Evolutionary conservation across 2,888 invertebrate genomes (phyloP).

Genomic region (Fissipunctia ypsillon): DNA sequence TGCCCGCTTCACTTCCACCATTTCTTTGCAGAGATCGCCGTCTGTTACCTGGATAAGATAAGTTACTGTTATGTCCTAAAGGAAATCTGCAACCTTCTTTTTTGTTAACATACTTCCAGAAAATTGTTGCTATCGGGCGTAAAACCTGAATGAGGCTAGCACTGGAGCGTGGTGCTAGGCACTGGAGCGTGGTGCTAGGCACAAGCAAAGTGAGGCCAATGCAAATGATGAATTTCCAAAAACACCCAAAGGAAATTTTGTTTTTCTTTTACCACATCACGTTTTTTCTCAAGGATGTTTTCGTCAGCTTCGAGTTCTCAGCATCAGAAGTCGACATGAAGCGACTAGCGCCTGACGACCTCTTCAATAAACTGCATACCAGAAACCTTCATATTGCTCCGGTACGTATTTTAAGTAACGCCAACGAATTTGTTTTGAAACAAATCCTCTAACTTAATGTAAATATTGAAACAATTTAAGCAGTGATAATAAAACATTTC

Average conservation of each 20-base stretch:
- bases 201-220: too few species aligned
- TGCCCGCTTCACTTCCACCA: constrained; percentile 95
- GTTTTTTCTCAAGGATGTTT: not conserved
- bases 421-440: constrained; percentile 16
- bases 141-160: too few species aligned
- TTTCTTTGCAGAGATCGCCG: constrained; percentile 83
- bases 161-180: too few species aligned
- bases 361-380: constrained; percentile 1
- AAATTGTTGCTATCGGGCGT: too few species aligned
- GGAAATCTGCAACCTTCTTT: not conserved
- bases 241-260: not conserved
- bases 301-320: not conserved
- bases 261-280: too few species aligned
- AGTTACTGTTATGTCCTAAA: not conserved
- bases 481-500: constrained; percentile 28
- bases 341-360: not conserved
- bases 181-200: too few species aligned
- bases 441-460: not conserved
- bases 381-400: not conserved
- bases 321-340: not conserved
- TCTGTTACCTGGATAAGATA: constrained; percentile 90
- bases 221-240: too few species aligned
- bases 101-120: not conserved
- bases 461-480: constrained; percentile 10
- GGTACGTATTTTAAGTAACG: not conserved